Base-by-base conservation (phyloP, 2,113 vertebrate genomes). In the Microtus ochrogaster region DNA sequence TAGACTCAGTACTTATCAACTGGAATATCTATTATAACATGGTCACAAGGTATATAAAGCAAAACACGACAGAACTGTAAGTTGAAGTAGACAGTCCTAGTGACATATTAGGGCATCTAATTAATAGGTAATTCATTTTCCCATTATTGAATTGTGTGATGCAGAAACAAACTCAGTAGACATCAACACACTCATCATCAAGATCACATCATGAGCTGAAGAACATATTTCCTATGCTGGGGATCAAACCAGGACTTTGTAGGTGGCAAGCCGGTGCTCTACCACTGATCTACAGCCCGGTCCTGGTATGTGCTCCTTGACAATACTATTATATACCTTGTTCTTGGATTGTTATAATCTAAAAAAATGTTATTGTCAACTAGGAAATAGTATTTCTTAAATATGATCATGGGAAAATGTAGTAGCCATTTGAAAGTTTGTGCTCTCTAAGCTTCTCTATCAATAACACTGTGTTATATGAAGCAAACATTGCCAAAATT, bases 401-500 rank as follows among this genome's bases (percentile, higher is more conserved):
- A 47, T 44, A 49, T 10, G n/a, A 81, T 44, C 44, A 70, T 77
- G 16, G 47, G 77, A 96, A 78, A 78, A 77, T 5, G 52, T n/a
- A 47, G 63, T 9, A 47, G 8, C 49, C 28, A 0, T 55, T 7
- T 72, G 36, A 90, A 94, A 41, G 3, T 21, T 52, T 94, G 49
- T 9, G 28, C 17, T 94, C 77, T 72, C 41, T 49, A 79, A 19
- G 70, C 26, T 85, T 92, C 24, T 74, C 47, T 82, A 22, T 58
- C 3, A n/a, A 39, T 90, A 52, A 58, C 24, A 52, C 66, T 19
- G 24, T 92, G 93, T 72, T 84, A 41, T 16, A 61, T 21, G 68
- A 94, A 95, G 52, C 47, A 33, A 77, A 16, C 30, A 7, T 44
- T 78, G 66, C 78, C 68, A 93, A 89, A 95, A 36, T 89, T 86